Conservation (phyloP, 1,140 invertebrate genomes). For the Camponotus pennsylvanicus region DNA sequence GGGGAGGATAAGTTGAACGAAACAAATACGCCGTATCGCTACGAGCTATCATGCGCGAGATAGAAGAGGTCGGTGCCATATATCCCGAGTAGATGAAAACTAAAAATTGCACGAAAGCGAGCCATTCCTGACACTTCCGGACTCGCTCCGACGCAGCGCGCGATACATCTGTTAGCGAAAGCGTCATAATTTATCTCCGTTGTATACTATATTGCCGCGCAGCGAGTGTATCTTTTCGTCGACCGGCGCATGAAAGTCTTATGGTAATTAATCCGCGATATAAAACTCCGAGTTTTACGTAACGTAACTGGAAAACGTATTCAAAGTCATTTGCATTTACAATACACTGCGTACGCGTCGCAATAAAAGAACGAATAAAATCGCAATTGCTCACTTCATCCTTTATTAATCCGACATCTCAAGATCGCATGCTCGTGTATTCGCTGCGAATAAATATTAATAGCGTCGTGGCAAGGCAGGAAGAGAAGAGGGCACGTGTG, state of each 20-base stretch:
- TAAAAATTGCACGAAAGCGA: conserved; percentile 54
- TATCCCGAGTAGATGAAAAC: conserved; percentile 48
- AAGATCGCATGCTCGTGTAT: not conserved
- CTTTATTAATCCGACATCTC: not conserved
- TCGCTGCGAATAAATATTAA: conserved; percentile 33
- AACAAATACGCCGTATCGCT: conserved; percentile 68
- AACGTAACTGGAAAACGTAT: not conserved
- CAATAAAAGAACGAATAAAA: not conserved
- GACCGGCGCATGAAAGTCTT: not conserved
- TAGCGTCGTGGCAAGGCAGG: not conserved
- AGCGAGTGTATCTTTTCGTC: not conserved
- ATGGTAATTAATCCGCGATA: conserved; percentile 17
- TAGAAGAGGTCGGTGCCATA: conserved; percentile 32
- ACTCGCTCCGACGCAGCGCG: conserved; percentile 25
- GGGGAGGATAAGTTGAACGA: conserved; percentile 57
- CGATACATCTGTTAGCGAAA: conserved; percentile 56
- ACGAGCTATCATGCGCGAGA: conserved; percentile 24
- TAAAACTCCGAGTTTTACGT: not conserved
- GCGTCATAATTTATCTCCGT: conserved; percentile 44
- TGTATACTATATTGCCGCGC: not conserved
- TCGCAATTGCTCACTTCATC: not conserved
- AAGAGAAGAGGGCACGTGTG: conserved; percentile 12
- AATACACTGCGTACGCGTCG: too few species aligned
- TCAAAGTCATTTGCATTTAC: not conserved
- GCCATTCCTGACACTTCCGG: conserved; percentile 55